Percentiles rank a stretch among this genome's conserved stretches.
phyloP scores from a whole-genome alignment of 2,113 vertebrate species.

The Lamprotornis superbus region DNA sequence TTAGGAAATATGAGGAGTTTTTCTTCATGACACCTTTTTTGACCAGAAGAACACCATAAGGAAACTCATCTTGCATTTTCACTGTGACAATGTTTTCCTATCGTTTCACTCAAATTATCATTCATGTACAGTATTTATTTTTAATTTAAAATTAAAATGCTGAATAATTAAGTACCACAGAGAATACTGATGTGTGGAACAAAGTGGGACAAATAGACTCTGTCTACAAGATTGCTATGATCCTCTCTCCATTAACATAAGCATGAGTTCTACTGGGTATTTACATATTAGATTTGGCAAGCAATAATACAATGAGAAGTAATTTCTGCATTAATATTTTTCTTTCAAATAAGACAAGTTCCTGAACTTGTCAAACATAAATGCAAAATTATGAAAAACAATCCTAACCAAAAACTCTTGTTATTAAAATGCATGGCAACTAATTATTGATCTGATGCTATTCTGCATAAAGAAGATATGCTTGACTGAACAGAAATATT shows the following conservation, averaged over 20 bases:
- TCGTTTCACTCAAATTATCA: slow-evolving; percentile 39
- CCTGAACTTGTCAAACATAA: slow-evolving; percentile 75
- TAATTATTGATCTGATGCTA: slow-evolving; percentile 81
- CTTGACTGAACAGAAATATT: slow-evolving; percentile 75
- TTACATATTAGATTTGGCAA: slow-evolving; percentile 58
- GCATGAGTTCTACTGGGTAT: slow-evolving; percentile 55
- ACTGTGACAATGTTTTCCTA: slow-evolving; percentile 16
- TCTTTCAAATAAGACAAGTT: slow-evolving; percentile 70
- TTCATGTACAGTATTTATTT: slow-evolving; percentile 55
- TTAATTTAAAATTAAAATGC: slow-evolving; percentile 61
- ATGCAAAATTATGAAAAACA: slow-evolving; percentile 75
- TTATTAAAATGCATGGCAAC: slow-evolving; percentile 78
- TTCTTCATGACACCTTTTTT: not conserved
- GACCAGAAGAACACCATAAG: not conserved
- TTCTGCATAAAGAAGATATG: slow-evolving; percentile 71
- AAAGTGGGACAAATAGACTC: slow-evolving; percentile 57
- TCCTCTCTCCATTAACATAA: slow-evolving; percentile 54
- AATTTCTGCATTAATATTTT: slow-evolving; percentile 62
- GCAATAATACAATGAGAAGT: slow-evolving; percentile 49
- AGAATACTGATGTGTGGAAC: slow-evolving; percentile 53
- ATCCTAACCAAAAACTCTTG: slow-evolving; percentile 65
- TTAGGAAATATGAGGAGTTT: not conserved
- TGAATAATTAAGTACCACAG: slow-evolving; percentile 55
- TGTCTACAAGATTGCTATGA: slow-evolving; percentile 44
- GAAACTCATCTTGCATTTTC: slow-evolving; percentile 6